Evolutionary conservation across 2,797 vertebrate genomes (phyloP).

Genomic region (Cottoperca gobio): DNA sequence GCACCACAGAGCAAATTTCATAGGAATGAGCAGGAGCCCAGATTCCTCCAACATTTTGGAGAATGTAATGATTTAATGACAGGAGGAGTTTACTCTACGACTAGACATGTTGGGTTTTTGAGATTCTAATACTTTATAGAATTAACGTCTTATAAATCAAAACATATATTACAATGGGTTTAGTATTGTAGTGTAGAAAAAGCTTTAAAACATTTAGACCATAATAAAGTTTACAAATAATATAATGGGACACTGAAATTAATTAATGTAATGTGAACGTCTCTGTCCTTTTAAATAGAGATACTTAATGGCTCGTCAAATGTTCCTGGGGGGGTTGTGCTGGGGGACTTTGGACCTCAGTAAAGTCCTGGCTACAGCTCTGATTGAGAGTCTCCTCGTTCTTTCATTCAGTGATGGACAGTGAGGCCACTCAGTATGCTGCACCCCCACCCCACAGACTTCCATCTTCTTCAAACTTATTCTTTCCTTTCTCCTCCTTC

Average conservation of each 20-base stretch:
- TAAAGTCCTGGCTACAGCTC: slow-evolving; percentile 21
- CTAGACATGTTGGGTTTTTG: neutral
- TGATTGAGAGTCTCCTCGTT: slow-evolving; percentile 28
- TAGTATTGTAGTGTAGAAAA: neutral
- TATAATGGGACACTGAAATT: neutral
- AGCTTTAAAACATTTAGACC: neutral
- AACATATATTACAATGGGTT: neutral
- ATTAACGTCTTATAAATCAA: neutral
- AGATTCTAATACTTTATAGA: neutral
- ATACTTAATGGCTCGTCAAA: neutral
- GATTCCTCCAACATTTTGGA: neutral
- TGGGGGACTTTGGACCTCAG: slow-evolving; percentile 31
- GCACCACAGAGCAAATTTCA: too few relatives aligned
- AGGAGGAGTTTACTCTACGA: neutral
- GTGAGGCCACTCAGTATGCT: slow-evolving; percentile 61
- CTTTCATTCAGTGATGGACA: slow-evolving; percentile 67
- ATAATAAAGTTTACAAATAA: neutral
- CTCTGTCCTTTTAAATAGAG: neutral
- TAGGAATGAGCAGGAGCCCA: too few relatives aligned
- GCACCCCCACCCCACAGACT: slow-evolving; percentile 42
- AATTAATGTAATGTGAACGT: neutral
- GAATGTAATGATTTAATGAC: neutral
- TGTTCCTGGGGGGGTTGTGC: neutral
- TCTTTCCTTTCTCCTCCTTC: slow-evolving; percentile 81
- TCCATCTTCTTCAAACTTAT: slow-evolving; percentile 66